Percentiles rank a stretch among this genome's conserved stretches.
Conservation (phyloP, 2,888 invertebrate genomes). For the Trichogramma evanescens region DNA sequence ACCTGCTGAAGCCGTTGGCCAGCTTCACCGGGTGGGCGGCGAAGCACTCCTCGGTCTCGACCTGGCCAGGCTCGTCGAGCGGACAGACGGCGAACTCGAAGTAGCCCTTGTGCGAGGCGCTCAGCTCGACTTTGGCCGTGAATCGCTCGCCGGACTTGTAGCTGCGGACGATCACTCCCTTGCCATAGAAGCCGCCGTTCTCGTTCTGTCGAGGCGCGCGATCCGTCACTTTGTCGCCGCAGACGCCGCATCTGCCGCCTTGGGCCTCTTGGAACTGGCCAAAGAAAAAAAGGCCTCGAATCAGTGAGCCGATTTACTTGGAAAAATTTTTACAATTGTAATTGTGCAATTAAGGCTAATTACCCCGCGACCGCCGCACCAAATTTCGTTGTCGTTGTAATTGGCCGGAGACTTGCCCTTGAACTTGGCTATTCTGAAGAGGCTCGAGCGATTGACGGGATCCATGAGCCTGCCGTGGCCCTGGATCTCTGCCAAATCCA, state of each 20-base stretch:
- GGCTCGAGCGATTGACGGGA: no score
- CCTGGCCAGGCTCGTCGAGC: constrained; percentile 36
- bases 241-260: constrained; percentile 47
- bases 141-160: constrained; percentile 33
- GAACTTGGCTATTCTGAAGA: not conserved
- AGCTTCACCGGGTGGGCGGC: constrained; percentile 34
- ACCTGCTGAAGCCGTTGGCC: constrained; percentile 25
- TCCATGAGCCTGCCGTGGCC: no score
- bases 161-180: constrained; percentile 47
- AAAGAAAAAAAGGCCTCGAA: not conserved
- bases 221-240: constrained; percentile 50
- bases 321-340: no score
- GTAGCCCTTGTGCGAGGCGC: constrained; percentile 38
- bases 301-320: no score
- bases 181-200: constrained; percentile 50
- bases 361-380: not conserved
- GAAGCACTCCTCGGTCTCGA: constrained; percentile 53
- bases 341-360: not conserved
- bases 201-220: constrained; percentile 51
- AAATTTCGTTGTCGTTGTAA: not conserved
- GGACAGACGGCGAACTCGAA: constrained; percentile 51
- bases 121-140: constrained; percentile 33
- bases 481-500: no score
- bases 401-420: not conserved
- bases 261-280: not conserved